phyloP scores from a whole-genome alignment of 2,797 vertebrate species.

The Halcyon badia region DNA sequence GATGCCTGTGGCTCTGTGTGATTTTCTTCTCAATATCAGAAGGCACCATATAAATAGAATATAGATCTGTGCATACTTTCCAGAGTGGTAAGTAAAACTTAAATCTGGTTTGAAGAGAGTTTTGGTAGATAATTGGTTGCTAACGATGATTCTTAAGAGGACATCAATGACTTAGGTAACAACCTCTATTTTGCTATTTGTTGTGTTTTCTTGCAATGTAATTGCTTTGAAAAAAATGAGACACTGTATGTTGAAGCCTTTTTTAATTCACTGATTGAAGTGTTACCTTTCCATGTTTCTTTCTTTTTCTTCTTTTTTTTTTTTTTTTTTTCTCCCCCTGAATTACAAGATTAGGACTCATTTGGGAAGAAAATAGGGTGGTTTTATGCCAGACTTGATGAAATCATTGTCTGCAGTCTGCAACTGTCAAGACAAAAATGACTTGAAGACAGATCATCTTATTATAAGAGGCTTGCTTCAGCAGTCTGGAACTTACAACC shows the following conservation, averaged over 20 bases:
- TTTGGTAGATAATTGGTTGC: not conserved
- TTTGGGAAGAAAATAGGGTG: conserved; percentile 50
- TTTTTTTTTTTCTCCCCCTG: not conserved
- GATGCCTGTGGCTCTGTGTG: accelerated
- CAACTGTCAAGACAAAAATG: conserved; percentile 77
- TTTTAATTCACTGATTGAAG: conserved; percentile 8
- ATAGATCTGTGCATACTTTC: not conserved
- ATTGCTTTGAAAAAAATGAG: not conserved
- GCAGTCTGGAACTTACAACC: conserved; percentile 66
- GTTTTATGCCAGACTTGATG: conserved; percentile 47
- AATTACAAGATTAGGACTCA: conserved; percentile 52
- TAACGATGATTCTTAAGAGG: not conserved
- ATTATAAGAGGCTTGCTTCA: conserved; percentile 76
- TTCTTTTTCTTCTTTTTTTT: not conserved
- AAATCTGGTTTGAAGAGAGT: not conserved
- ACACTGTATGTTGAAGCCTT: not conserved
- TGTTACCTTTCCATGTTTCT: conserved; percentile 6
- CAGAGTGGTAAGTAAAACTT: not conserved
- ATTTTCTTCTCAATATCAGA: not conserved
- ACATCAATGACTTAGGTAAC: not conserved
- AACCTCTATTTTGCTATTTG: not conserved
- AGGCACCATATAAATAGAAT: not conserved
- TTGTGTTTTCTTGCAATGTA: not conserved
- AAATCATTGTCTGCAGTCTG: conserved; percentile 59
- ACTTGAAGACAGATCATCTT: conserved; percentile 73